Evolutionary conservation across 2,113 vertebrate species (phyloP), one percentile per base, ranked within the genome.

Genomic region (Albula glossodonta): DNA sequence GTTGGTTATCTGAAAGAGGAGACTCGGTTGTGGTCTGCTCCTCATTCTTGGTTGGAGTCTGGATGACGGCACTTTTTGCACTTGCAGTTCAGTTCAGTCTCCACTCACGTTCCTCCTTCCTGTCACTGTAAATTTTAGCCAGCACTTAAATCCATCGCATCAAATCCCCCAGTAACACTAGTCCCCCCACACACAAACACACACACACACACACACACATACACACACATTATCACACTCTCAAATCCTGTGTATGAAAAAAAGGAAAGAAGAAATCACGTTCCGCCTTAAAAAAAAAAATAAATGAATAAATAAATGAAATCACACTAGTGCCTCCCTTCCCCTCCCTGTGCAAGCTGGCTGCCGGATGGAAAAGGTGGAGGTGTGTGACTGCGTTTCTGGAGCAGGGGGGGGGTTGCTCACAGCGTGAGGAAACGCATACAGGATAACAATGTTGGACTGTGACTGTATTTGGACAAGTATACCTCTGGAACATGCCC

Each of bases 251-350:
- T 56, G 15, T 84, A 56, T 50, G 66, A 22, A 22, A 22, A 22
- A 12, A 74, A 74, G 31, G 9, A 80, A 84, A 80, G 49, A 80
- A 80, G 66, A 50, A 80, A 80, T 51, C 2, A 48, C 41, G 57
- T 31, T 66, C 57, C 79, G 84, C 84, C 84, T 85, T 85, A 85
- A 85, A 66, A 19, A 15, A 60, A 60, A 12, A 15, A 56, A 66
- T 41, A 41, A 41, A 41, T 41, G 31, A 41, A 41, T 41, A 41
- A 41, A 41, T 41, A 41, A 41, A 41, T 41, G 60, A 66, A 66
- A 81, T 85, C 84, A 85, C 84, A 80, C 84, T 81, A 80, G 84
- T 85, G 84, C 84, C 84, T 85, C 78, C 78, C 25, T 31, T 53
- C 80, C 48, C 31, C 60, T 85, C 78, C 84, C 56, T 60, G 52